phyloP scores from a whole-genome alignment of 1,140 invertebrate species.

The Drosophila varians region DNA sequence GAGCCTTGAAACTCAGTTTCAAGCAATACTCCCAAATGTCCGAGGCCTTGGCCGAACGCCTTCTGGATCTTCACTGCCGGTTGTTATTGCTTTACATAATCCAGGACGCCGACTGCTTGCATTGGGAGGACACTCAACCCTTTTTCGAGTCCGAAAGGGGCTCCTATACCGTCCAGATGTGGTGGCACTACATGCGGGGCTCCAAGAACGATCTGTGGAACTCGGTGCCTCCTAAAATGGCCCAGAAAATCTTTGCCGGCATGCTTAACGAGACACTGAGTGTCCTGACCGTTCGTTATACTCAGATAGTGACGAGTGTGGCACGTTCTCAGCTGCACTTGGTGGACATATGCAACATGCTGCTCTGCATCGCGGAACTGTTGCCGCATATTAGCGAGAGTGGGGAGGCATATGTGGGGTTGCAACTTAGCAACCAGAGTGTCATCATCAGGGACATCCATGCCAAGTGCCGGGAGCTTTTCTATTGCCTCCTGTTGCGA shows the following conservation, averaged over 20 bases:
- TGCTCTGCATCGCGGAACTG: conserved; percentile 88
- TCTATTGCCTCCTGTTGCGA: conserved; percentile 88
- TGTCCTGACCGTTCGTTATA: conserved; percentile 89
- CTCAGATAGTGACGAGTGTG: conserved; percentile 86
- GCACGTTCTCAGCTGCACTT: conserved; percentile 86
- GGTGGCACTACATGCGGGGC: conserved; percentile 94
- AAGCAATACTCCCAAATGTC: conserved; percentile 91
- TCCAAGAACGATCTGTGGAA: conserved; percentile 91
- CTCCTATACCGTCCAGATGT: conserved; percentile 92
- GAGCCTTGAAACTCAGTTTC: conserved; percentile 85
- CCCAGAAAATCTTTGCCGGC: conserved; percentile 90
- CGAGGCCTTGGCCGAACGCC: conserved; percentile 90
- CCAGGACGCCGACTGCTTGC: conserved; percentile 90
- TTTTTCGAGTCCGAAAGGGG: conserved; percentile 89
- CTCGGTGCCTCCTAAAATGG: conserved; percentile 91
- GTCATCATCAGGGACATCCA: conserved; percentile 90
- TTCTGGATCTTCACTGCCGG: conserved; percentile 90
- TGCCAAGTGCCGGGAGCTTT: conserved; percentile 90
- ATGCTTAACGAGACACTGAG: conserved; percentile 92
- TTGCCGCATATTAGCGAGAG: conserved; percentile 87
- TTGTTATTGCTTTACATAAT: conserved; percentile 90
- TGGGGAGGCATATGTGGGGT: conserved; percentile 85
- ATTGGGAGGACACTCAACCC: conserved; percentile 86
- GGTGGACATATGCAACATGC: conserved; percentile 89
- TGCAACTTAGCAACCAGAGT: conserved; percentile 85